Conservation (phyloP, 2,113 vertebrate species). For the Psittacus erithacus region DNA sequence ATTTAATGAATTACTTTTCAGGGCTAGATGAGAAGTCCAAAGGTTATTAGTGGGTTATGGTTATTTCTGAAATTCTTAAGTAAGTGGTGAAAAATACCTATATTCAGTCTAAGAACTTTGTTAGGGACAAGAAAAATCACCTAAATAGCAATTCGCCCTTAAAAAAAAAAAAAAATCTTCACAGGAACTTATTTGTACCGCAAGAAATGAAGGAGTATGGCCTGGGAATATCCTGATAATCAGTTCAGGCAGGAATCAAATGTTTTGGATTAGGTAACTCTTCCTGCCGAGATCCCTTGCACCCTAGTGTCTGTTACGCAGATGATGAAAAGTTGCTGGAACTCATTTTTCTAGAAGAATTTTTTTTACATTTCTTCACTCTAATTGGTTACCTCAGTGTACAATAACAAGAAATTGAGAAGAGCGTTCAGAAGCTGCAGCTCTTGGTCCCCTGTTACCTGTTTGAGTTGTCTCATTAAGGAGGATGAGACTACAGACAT, state of each 20-base stretch:
- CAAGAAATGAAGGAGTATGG: not conserved
- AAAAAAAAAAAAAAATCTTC: not conserved
- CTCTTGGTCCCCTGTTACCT: not conserved
- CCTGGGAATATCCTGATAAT: constrained; percentile 4
- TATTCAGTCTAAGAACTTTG: not conserved
- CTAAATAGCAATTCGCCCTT: not conserved
- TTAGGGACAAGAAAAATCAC: not conserved
- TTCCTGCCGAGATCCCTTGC: not conserved
- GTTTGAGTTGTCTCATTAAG: not conserved
- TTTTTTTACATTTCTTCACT: not conserved
- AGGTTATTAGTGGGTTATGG: not conserved
- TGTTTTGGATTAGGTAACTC: constrained; percentile 16
- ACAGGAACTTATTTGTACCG: not conserved
- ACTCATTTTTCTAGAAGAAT: not conserved
- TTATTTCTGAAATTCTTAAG: not conserved
- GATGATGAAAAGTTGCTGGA: constrained; percentile 27
- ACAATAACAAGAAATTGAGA: not conserved
- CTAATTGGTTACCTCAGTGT: not conserved
- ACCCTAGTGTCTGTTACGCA: not conserved
- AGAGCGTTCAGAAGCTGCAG: not conserved
- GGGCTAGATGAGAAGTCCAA: not conserved
- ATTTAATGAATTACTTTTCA: not conserved
- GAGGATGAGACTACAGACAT: not conserved
- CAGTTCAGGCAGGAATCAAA: constrained; percentile 9
- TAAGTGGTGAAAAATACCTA: not conserved